A percentile compares a stretch with the other conserved stretches of the same genome.
These are phyloP conservation scores for Microtus richardsoni DNA, from an alignment of 2,113 vertebrate genomes.

Conservation along the genomic window DNA sequence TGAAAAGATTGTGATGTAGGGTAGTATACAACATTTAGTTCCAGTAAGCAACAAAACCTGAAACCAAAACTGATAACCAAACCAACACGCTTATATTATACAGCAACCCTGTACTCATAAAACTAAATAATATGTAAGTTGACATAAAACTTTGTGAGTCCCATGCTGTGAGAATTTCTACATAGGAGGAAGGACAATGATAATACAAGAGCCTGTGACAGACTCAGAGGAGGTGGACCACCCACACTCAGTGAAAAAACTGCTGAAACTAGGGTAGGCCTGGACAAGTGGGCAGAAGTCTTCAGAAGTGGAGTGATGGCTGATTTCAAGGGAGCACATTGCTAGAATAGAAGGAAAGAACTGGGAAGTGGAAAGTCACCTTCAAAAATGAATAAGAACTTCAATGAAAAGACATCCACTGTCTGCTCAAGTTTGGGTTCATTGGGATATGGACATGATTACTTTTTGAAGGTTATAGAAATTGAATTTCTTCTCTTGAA, in stretches of 20 bases:
- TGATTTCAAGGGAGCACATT: neutral
- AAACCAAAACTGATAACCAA: neutral
- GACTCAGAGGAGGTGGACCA: neutral
- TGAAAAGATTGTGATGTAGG: neutral
- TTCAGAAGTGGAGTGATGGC: neutral
- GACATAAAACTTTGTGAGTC: neutral
- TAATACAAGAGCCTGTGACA: neutral
- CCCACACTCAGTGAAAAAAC: neutral
- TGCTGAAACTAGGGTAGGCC: neutral
- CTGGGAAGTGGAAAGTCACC: neutral
- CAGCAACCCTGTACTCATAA: neutral
- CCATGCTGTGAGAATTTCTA: neutral
- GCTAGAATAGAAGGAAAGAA: neutral
- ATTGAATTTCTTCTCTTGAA: neutral
- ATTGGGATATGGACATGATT: neutral
- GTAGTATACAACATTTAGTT: neutral
- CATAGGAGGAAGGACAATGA: neutral
- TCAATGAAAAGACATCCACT: neutral
- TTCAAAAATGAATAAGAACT: neutral
- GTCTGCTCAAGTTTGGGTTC: constrained; percentile 8
- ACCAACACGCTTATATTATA: neutral
- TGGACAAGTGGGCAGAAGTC: neutral
- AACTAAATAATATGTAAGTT: neutral
- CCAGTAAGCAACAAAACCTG: neutral
- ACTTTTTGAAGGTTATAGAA: neutral